Evolutionary conservation across 2,797 vertebrate genomes (phyloP), one percentile per base, ranked within the genome.

Genomic region (Phalanger gymnotis): DNA sequence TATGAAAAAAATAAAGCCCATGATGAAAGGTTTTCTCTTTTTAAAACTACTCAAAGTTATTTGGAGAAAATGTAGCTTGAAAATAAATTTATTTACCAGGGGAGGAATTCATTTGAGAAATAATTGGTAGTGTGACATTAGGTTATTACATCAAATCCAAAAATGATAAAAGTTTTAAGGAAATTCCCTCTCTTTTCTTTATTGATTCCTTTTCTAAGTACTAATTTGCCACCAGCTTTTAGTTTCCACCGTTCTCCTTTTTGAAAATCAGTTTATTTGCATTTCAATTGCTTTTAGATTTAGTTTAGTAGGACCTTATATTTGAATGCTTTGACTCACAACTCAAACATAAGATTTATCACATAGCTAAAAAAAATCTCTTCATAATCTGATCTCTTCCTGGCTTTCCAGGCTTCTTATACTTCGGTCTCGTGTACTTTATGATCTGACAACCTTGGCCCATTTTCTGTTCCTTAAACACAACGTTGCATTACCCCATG

Each of bases 291-390:
- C 55, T 89, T 96, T 96, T 95, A 96, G 61, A 47, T 90, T 52
- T 91, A 52, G 90, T 90, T 53, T 93, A 91, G 27, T 92, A 96
- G 91, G 19, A 31, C 89, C 12, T 95, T 91, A 11, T 92, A 92
- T 95, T 94, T 93, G 96, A 93, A 93, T 94, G 54, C 81, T 92
- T 95, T 92, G 93, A 27, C 40, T 95, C 57, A 91, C 90, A 92
- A 96, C 93, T 95, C 94, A 97, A 96, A 96, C 22, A 40, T 40
- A 91, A 91, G 53, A 96, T 93, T 95, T 94, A 96, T 40, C 95
- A 95, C 27, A 90, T 31, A 90, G 11, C 9, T 90, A 90, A n/a
- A n/a, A n/a, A n/a, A n/a, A 90, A 14, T 2, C 53, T 90, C 53
- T 34, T 87, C 22, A 81, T 81, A 27, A 47, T 51, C 9, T 47